phyloP scores from a whole-genome alignment of 2,113 vertebrate species.

The Trematomus loennbergii region DNA sequence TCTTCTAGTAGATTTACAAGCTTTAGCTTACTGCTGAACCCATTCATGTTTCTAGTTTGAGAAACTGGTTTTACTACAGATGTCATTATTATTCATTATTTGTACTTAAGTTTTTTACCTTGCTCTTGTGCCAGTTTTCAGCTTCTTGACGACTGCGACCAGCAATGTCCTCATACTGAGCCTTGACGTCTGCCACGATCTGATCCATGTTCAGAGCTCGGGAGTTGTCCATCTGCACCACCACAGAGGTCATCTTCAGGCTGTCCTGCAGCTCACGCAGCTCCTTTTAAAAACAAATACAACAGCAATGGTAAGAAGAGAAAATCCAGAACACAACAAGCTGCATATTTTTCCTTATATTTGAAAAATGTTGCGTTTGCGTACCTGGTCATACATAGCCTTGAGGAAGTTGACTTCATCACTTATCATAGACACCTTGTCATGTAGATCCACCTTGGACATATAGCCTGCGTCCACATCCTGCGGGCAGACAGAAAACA shows the following conservation, averaged over 20 bases:
- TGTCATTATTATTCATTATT: not conserved
- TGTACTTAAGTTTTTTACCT: constrained; percentile 81
- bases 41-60: not conserved
- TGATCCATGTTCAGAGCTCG: constrained; percentile 86
- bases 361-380: not conserved
- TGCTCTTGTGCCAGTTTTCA: constrained; percentile 87
- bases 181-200: constrained; percentile 84
- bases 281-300: constrained; percentile 79
- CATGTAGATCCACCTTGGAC: constrained; percentile 82
- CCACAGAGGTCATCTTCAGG: constrained; percentile 84
- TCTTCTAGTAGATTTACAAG: not conserved
- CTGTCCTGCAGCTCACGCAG: constrained; percentile 83
- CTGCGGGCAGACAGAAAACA: constrained; percentile 70
- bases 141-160: constrained; percentile 82
- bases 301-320: constrained; percentile 8
- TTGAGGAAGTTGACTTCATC: constrained; percentile 86
- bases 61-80: not conserved
- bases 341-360: not conserved
- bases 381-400: constrained; percentile 85
- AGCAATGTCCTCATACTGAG: constrained; percentile 86
- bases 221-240: constrained; percentile 91
- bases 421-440: constrained; percentile 68
- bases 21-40: not conserved
- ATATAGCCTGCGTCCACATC: constrained; percentile 85
- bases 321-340: not conserved